Percentiles rank a stretch among this genome's conserved stretches.
Evolutionary conservation across 64 coral and sea anemone genomes (phyloP).

Genomic region (Pachyseris speciosa): DNA sequence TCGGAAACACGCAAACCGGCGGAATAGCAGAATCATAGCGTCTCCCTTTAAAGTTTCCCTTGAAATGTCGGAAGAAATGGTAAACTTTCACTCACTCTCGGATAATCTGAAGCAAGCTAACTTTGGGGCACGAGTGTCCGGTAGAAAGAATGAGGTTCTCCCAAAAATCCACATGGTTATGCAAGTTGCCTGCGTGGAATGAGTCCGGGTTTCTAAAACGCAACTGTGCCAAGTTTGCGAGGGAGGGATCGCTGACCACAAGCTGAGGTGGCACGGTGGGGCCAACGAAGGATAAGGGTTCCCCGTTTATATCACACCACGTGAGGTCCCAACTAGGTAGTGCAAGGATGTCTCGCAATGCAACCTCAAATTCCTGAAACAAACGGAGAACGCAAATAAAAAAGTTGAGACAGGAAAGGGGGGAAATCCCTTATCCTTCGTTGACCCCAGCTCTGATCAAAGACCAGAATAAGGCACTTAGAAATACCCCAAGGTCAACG

Average conservation of each 20-base stretch:
- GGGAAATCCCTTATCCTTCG: conserved; percentile 8
- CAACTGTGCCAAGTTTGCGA: not conserved
- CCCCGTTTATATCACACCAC: conserved; percentile 19
- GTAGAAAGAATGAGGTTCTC: not conserved
- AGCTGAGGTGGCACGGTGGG: not conserved
- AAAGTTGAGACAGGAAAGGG: not conserved
- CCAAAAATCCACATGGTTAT: not conserved
- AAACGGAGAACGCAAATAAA: conserved; percentile 1
- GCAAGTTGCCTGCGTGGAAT: conserved; percentile 23
- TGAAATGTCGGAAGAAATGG: conserved; percentile 23
- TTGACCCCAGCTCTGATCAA: conserved; percentile 16
- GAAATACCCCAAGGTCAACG: not conserved
- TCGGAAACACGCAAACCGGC: not conserved
- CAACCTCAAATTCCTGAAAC: not conserved
- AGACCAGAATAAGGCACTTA: conserved; percentile 12
- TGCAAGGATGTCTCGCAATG: not conserved
- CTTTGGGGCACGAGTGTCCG: not conserved
- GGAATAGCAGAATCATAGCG: conserved; percentile 12
- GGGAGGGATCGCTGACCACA: not conserved
- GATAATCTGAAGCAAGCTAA: not conserved
- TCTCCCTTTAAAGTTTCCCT: conserved; percentile 22
- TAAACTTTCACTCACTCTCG: conserved; percentile 20
- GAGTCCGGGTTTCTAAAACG: conserved; percentile 27
- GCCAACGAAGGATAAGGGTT: conserved; percentile 20
- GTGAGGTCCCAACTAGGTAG: not conserved